phyloP scores from a whole-genome alignment of 1,140 invertebrate species.

The Campodea augens region DNA sequence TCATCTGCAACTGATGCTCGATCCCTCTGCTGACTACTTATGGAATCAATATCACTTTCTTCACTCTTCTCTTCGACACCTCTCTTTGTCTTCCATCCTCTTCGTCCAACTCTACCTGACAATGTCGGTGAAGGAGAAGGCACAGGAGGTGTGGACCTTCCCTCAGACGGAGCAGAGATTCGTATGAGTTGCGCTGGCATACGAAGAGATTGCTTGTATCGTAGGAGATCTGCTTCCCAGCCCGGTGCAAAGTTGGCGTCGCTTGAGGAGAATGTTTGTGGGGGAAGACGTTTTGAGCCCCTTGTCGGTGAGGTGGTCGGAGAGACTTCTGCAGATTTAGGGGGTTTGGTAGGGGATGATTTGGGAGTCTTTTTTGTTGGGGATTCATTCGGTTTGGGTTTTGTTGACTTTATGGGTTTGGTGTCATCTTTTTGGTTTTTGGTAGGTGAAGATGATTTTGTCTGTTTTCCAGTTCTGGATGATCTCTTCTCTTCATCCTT shows the following conservation, averaged over 20 bases:
- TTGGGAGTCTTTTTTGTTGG: constrained; percentile 27
- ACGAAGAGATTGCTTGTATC: constrained; percentile 54
- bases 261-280: constrained; percentile 48
- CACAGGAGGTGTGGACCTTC: constrained; percentile 18
- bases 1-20: constrained; percentile 8
- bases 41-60: constrained; percentile 9
- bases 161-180: constrained; percentile 30
- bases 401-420: background rate
- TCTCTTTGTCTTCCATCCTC: too few species aligned
- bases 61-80: too few species aligned
- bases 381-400: background rate
- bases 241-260: constrained; percentile 51
- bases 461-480: background rate
- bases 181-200: constrained; percentile 57
- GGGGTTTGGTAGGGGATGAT: constrained; percentile 26
- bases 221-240: constrained; percentile 60
- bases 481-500: constrained; percentile 4
- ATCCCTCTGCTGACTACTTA: constrained; percentile 11
- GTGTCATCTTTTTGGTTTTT: background rate
- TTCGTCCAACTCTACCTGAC: too few species aligned
- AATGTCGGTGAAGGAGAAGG: constrained; percentile 12
- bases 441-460: background rate
- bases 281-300: constrained; percentile 9
- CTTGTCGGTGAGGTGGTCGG: constrained; percentile 17
- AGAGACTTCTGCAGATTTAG: constrained; percentile 28